Evolutionary conservation across 2,113 vertebrate species (phyloP).

Genomic region (Neodon shergylaensis): DNA sequence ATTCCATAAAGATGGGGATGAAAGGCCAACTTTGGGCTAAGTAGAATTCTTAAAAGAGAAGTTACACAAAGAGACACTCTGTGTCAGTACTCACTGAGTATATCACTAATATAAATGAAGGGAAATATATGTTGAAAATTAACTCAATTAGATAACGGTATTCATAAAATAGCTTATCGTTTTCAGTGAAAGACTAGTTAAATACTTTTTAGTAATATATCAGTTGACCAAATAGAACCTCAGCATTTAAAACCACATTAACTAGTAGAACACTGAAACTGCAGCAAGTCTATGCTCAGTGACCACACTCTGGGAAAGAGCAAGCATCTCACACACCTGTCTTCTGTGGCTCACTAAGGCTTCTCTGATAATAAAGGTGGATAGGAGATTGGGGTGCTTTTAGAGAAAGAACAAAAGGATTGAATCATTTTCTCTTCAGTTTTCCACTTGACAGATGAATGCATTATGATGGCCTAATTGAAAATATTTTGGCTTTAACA

Average conservation of each 20-base stretch:
- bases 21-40: neutral
- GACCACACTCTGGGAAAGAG: neutral
- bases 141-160: neutral
- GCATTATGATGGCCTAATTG: constrained; percentile 4
- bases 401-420: neutral
- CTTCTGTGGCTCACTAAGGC: neutral
- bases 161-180: constrained; percentile 9
- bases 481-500: constrained; percentile 79
- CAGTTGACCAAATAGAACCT: neutral
- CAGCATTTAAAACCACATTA: neutral
- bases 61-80: neutral
- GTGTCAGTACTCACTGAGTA: neutral
- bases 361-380: neutral
- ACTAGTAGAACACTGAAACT: neutral
- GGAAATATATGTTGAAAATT: neutral
- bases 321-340: neutral
- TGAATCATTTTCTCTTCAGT: neutral
- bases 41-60: neutral
- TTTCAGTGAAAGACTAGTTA: constrained; percentile 17
- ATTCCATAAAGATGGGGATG: neutral
- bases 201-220: neutral
- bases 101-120: neutral
- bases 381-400: neutral
- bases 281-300: neutral
- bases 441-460: neutral